Evolutionary conservation across 2,113 vertebrate species (phyloP).

Genomic region (Crotalus tigris): DNA sequence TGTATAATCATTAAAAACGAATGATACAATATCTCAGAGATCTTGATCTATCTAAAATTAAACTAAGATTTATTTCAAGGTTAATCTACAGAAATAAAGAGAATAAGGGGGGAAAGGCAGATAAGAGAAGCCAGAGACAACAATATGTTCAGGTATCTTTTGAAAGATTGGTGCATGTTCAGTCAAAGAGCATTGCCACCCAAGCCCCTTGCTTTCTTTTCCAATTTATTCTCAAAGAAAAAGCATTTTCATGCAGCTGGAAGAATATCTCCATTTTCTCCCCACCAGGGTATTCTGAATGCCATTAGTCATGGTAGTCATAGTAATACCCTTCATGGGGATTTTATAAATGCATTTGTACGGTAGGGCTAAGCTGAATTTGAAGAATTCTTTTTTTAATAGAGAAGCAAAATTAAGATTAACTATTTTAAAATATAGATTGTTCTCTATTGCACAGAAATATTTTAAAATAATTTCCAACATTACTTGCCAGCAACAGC

Average conservation of each 20-base stretch:
- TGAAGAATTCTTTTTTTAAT: neutral
- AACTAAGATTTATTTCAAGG: neutral
- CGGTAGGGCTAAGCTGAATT: too few species aligned
- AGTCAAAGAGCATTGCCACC: neutral
- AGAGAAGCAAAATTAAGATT: neutral
- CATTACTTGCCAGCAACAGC: neutral
- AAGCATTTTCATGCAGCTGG: neutral
- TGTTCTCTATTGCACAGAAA: neutral
- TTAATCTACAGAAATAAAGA: neutral
- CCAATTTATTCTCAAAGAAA: neutral
- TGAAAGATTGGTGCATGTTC: neutral
- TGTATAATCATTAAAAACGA: neutral
- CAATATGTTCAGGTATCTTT: neutral
- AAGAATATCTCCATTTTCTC: neutral
- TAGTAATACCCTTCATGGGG: neutral
- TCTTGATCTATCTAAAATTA: neutral
- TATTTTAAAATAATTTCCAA: neutral
- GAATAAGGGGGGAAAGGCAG: neutral
- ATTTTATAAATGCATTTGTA: neutral
- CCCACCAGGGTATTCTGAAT: neutral
- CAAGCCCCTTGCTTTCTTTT: neutral
- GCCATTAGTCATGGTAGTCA: neutral
- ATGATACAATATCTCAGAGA: neutral
- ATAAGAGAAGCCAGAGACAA: neutral
- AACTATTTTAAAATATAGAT: neutral